Conservation (phyloP, 2,888 invertebrate genomes). For the Notodonta ziczac region DNA sequence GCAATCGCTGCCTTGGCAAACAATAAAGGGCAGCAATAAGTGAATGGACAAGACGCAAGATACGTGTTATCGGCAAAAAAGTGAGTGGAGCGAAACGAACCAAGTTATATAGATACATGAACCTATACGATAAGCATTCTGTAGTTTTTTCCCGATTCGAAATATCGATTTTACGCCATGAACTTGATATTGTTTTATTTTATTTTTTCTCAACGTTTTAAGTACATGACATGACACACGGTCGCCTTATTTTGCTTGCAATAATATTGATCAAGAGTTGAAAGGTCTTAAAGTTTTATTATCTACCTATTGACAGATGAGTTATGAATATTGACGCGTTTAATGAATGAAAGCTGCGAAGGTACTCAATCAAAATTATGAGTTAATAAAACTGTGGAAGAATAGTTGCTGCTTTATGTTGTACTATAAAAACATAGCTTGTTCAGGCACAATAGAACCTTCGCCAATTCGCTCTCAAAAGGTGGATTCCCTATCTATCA, state of each 20-base stretch:
- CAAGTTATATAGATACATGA: slow-evolving; percentile 34
- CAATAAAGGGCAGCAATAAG: slow-evolving; percentile 32
- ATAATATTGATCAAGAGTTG: neutral
- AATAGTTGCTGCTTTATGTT: too few relatives aligned
- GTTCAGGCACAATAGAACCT: too few relatives aligned
- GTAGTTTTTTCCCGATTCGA: slow-evolving; percentile 40
- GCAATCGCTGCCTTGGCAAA: slow-evolving; percentile 12
- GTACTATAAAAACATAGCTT: too few relatives aligned
- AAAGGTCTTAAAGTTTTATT: too few relatives aligned
- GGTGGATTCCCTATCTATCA: too few relatives aligned
- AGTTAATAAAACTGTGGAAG: too few relatives aligned
- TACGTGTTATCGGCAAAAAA: slow-evolving; percentile 43
- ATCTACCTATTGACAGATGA: too few relatives aligned
- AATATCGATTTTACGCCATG: slow-evolving; percentile 46
- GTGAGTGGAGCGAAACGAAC: slow-evolving; percentile 42
- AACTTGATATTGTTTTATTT: slow-evolving; percentile 40
- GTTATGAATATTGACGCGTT: too few relatives aligned
- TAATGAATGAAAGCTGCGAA: too few relatives aligned
- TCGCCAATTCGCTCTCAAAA: too few relatives aligned
- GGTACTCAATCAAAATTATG: too few relatives aligned
- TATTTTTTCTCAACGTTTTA: slow-evolving; percentile 38
- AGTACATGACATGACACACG: slow-evolving; percentile 18
- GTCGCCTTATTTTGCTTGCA: slow-evolving; percentile 3
- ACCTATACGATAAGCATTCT: slow-evolving; percentile 32
- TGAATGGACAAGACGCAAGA: slow-evolving; percentile 29